phyloP scores from a whole-genome alignment of 2,888 invertebrate species.

The Diloba caeruleocephala region DNA sequence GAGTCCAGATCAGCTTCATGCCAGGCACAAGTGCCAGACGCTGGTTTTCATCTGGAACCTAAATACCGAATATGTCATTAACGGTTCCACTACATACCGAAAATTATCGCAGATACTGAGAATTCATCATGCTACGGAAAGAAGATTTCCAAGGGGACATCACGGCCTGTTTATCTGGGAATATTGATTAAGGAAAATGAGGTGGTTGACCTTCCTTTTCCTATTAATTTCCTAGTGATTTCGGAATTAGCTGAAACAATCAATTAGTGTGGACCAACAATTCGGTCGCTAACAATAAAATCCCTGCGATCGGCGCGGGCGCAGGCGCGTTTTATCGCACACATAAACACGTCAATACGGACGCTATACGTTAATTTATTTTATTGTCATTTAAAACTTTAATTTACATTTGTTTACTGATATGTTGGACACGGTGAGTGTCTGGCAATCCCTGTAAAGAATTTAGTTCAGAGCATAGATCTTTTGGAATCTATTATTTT shows the following conservation, averaged over 20 bases:
- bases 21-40: too few relatives aligned
- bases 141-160: too few relatives aligned
- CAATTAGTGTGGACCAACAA: conserved; percentile 51
- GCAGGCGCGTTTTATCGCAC: conserved; percentile 68
- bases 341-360: conserved; percentile 73
- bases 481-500: conserved; percentile 6
- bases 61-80: too few relatives aligned
- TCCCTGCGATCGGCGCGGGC: conserved; percentile 52
- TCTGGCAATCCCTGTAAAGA: conserved; percentile 26
- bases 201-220: too few relatives aligned
- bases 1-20: too few relatives aligned
- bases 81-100: too few relatives aligned
- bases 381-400: conserved; percentile 81
- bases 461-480: conserved; percentile 11
- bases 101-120: too few relatives aligned
- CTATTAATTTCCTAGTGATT: background rate
- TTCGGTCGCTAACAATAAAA: conserved; percentile 56
- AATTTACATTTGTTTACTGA: conserved; percentile 84
- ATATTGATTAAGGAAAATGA: too few relatives aligned
- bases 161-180: too few relatives aligned
- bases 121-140: too few relatives aligned
- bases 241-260: conserved; percentile 18
- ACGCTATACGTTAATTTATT: conserved; percentile 76
- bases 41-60: too few relatives aligned
- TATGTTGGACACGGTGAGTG: conserved; percentile 44